Base-by-base conservation (phyloP, 2,888 invertebrate genomes). In the Caenorhabditis japonica region DNA sequence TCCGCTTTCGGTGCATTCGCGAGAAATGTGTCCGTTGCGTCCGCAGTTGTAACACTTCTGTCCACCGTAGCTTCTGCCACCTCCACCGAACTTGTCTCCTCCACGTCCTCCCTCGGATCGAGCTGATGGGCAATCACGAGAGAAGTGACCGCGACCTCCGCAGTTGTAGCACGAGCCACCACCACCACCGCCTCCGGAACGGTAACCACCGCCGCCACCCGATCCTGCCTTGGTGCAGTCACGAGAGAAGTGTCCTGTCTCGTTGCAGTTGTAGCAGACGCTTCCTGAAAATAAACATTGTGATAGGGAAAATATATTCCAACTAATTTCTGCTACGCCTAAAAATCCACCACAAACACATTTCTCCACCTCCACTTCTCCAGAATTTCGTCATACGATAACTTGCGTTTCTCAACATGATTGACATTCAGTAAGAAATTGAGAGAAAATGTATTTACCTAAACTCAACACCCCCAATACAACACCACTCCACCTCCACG, bases 1-100 rank as follows among this genome's bases (percentile, higher is more conserved):
- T 52, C 76, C 80, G 30, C 61, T 62, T 49, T 84, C 84, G 30
- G 69, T 73, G 75, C 85, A 85, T 44, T 84, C 84, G 33, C 85
- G 82, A 12, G 82, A 79, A 58, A 84, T 79, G 76, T 85, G 85
- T 43, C 85, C 85, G 17, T 61, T 38, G 36, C 77, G 66, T 44
- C 84, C 84, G 52, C 84, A 84, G 69, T 80, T 82, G 80, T 81
- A 84, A 76, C 84, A 84, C 64, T 77, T 81, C 62, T 77, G 78
- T 44, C 74, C 75, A 8, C 72, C 61, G n/a, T 64, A 71, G 19
- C 69, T 51, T 19, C 75, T 61, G 8, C 69, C 61, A 13, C 71
- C 60, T 38, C 78, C 78, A 21, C 79, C 75, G 44, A 62, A 41
- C 25, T 71, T 59, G 33, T 69, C 62, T 19, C 66, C 49, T 36